A percentile compares a stretch with the other conserved stretches of the same genome.
Conservation (phyloP, 2,888 invertebrate species). For the Orthosia gracilis region DNA sequence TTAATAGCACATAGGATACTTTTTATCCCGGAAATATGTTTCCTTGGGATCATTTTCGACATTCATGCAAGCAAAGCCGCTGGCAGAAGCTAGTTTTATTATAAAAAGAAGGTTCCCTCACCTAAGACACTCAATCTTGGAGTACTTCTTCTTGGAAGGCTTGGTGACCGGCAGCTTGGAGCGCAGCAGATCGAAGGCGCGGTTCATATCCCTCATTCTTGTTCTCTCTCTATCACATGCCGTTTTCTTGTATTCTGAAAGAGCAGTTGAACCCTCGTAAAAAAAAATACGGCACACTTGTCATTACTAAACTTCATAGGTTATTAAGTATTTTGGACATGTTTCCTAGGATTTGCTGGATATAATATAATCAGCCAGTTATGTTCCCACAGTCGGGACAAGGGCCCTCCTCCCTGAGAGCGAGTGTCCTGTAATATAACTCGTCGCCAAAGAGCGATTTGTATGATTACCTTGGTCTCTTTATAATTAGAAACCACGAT, state of each 20-base stretch:
- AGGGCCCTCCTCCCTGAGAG: no score
- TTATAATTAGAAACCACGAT: background rate
- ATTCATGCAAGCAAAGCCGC: no score
- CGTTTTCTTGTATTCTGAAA: conserved; percentile 95
- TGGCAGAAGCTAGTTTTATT: no score
- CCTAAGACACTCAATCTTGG: conserved; percentile 96
- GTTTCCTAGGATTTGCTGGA: background rate
- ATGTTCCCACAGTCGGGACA: no score
- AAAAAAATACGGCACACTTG: background rate
- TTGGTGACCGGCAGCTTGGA: conserved; percentile 94
- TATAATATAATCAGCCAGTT: background rate
- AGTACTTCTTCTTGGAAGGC: conserved; percentile 96
- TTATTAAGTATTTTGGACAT: no score
- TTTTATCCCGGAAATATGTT: no score
- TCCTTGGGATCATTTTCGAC: no score
- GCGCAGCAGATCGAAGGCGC: conserved; percentile 94
- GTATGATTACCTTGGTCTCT: background rate
- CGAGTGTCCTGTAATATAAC: no score
- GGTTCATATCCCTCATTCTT: conserved; percentile 96
- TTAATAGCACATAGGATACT: no score
- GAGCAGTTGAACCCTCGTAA: background rate
- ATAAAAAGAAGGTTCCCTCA: conserved; percentile 69
- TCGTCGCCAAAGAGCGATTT: no score
- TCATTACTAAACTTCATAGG: background rate
- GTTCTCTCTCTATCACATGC: conserved; percentile 96